Conservation (phyloP, 2,113 vertebrate genomes). For the Chionomys nivalis region DNA sequence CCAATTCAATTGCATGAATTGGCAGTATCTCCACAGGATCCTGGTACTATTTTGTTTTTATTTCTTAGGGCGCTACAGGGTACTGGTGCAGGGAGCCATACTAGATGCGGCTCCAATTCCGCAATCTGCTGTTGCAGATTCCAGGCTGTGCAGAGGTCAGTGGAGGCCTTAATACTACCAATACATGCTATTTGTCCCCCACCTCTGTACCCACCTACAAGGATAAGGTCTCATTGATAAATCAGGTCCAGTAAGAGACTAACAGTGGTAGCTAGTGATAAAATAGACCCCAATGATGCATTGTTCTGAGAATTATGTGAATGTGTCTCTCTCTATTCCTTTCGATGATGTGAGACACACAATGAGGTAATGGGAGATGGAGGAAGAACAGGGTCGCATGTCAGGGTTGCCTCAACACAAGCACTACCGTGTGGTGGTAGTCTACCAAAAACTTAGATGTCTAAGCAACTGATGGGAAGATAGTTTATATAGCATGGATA, state of each 20-base stretch:
- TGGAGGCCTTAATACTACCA: not conserved
- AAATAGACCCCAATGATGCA: not conserved
- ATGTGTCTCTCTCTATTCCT: not conserved
- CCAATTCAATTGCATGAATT: not conserved
- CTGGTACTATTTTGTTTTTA: not conserved
- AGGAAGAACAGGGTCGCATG: not conserved
- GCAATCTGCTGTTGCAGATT: accelerated
- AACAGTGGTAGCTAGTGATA: no score
- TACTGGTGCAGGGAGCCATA: not conserved
- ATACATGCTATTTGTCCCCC: not conserved
- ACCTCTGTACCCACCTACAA: not conserved
- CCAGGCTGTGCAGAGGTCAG: not conserved
- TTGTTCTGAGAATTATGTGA: not conserved
- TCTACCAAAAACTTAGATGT: not conserved
- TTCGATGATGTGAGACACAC: not conserved
- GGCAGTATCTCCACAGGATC: not conserved
- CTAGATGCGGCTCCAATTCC: not conserved
- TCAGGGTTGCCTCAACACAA: not conserved
- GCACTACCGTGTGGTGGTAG: not conserved
- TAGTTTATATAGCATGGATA: no score
- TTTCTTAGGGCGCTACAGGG: not conserved
- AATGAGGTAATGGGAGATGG: not conserved
- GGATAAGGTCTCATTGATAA: not conserved
- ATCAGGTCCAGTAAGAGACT: not conserved
- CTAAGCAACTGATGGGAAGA: not conserved